Conservation (phyloP, 1,140 invertebrate species). For the Sinonovacula constricta region DNA sequence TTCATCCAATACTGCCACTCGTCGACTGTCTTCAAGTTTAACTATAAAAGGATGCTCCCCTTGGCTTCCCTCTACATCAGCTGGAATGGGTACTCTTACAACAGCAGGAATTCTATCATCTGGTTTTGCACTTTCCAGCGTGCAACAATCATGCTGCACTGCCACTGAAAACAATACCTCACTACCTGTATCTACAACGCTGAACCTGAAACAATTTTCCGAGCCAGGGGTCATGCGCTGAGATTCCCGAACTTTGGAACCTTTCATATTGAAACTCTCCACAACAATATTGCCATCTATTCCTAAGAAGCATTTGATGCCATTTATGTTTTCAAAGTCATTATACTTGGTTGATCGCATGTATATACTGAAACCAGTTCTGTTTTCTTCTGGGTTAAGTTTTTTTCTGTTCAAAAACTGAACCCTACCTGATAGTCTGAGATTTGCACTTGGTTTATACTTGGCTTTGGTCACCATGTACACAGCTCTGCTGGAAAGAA, state of each 20-base stretch:
- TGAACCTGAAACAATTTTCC: constrained; percentile 69
- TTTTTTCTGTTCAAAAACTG: constrained; percentile 69
- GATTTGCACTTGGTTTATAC: constrained; percentile 58
- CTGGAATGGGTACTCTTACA: constrained; percentile 61
- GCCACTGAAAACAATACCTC: constrained; percentile 65
- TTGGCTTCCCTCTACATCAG: constrained; percentile 46
- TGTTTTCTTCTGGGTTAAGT: constrained; percentile 50
- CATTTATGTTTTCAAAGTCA: constrained; percentile 70
- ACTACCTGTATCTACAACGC: constrained; percentile 60
- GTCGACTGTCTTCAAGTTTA: constrained; percentile 69
- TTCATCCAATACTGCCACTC: constrained; percentile 72
- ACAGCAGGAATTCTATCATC: constrained; percentile 54
- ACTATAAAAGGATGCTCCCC: constrained; percentile 72
- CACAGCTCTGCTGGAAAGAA: constrained; percentile 66
- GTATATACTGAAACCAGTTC: constrained; percentile 71
- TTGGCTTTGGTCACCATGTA: constrained; percentile 69
- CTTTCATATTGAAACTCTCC: constrained; percentile 57
- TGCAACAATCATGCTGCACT: constrained; percentile 68
- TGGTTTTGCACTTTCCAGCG: constrained; percentile 64
- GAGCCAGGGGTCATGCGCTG: constrained; percentile 68
- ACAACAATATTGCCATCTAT: constrained; percentile 68
- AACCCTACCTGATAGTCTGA: constrained; percentile 67
- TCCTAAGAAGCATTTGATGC: constrained; percentile 72
- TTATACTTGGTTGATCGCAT: constrained; percentile 65
- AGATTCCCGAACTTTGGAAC: constrained; percentile 51